phyloP scores from a whole-genome alignment of 2,797 vertebrate species.

The Gobio occitaniae region DNA sequence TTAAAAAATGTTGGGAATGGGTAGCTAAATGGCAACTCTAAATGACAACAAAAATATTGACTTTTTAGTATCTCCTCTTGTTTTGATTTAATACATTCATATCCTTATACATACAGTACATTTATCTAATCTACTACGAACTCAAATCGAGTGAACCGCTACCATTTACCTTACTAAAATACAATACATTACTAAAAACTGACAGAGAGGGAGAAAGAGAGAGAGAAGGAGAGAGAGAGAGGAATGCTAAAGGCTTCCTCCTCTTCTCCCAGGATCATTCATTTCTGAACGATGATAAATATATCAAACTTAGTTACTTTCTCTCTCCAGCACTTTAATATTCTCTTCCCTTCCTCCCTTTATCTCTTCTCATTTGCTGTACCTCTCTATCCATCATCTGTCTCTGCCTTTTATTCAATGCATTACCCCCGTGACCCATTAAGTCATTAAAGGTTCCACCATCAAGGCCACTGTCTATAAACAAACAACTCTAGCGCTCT shows the following conservation, averaged over 20 bases:
- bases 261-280: not conserved
- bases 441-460: conserved; percentile 39
- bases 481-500: conserved; percentile 43
- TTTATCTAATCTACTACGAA: not conserved
- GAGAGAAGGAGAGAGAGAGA: not conserved
- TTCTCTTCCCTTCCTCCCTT: not conserved
- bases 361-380: conserved; percentile 19
- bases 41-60: not conserved
- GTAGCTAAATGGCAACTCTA: too few species aligned
- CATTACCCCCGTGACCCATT: conserved; percentile 25
- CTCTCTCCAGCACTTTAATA: conserved; percentile 24
- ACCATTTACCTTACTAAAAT: too few species aligned
- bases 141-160: not conserved
- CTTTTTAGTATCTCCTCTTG: too few species aligned
- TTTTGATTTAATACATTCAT: not conserved
- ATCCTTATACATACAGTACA: not conserved
- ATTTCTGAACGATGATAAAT: conserved; percentile 17
- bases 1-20: too few species aligned
- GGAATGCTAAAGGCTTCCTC: not conserved
- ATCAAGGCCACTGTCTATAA: conserved; percentile 37
- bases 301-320: conserved; percentile 4
- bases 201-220: too few species aligned
- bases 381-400: conserved; percentile 35
- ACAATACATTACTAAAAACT: too few species aligned
- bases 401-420: conserved; percentile 23